These are phyloP conservation scores for Salvator merianae DNA, from an alignment of 2,113 vertebrate species.

Conservation along the genomic window DNA sequence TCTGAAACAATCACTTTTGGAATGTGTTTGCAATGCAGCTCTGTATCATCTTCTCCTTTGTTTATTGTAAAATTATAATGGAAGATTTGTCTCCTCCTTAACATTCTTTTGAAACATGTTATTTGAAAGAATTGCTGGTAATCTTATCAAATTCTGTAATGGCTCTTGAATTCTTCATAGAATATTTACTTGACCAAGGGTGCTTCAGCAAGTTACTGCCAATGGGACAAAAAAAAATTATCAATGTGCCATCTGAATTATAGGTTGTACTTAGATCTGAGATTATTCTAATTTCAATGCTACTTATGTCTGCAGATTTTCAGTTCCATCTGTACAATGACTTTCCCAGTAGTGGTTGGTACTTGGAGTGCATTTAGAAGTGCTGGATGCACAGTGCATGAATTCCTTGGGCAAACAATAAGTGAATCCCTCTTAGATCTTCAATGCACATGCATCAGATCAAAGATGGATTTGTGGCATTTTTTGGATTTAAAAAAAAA, in stretches of 20 bases:
- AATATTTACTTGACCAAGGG: not conserved
- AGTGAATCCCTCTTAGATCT: too few species aligned
- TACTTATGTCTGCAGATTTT: too few species aligned
- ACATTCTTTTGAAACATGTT: constrained; percentile 6
- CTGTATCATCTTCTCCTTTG: constrained; percentile 36
- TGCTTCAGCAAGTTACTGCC: not conserved
- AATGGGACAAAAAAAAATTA: not conserved
- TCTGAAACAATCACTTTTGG: constrained; percentile 64
- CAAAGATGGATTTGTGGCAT: too few species aligned
- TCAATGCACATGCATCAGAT: too few species aligned
- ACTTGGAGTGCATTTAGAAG: too few species aligned
- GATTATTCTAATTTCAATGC: too few species aligned
- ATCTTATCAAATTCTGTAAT: not conserved
- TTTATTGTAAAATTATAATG: constrained; percentile 44
- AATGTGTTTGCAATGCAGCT: constrained; percentile 52
- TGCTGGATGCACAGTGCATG: too few species aligned
- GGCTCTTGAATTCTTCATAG: not conserved
- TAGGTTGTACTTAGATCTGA: too few species aligned
- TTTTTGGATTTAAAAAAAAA: too few species aligned
- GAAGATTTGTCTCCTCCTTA: constrained; percentile 39
- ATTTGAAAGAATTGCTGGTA: constrained; percentile 29
- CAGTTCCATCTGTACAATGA: too few species aligned
- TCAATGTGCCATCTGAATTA: not conserved
- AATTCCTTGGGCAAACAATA: too few species aligned
- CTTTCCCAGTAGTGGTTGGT: too few species aligned